Conservation (phyloP, 2,113 vertebrate genomes). For the Lampris megalopsis region DNA sequence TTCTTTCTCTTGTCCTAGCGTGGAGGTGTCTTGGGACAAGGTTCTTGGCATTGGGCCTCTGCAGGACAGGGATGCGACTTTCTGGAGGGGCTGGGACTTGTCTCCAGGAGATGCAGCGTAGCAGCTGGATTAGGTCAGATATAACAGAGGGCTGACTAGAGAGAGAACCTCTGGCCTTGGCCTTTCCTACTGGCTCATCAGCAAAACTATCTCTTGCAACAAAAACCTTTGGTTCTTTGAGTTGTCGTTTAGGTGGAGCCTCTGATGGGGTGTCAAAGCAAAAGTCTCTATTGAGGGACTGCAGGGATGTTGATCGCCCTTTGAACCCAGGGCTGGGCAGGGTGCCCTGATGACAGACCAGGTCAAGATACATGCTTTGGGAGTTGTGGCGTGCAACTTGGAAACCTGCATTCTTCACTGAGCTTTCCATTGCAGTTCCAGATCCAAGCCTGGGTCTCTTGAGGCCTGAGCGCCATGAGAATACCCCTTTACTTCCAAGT, state of each 20-base stretch:
- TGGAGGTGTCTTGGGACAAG: neutral
- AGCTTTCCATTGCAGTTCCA: conserved; percentile 27
- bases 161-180: conserved; percentile 37
- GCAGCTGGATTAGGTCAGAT: conserved; percentile 74
- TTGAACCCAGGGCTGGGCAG: conserved; percentile 46
- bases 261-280: conserved; percentile 42
- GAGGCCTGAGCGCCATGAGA: conserved; percentile 26
- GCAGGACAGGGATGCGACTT: conserved; percentile 78
- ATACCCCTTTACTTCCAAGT: conserved; percentile 49
- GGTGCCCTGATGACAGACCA: conserved; percentile 63
- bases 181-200: conserved; percentile 37
- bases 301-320: conserved; percentile 66
- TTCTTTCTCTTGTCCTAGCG: conserved; percentile 24
- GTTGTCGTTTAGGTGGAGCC: conserved; percentile 37
- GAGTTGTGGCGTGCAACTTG: conserved; percentile 44
- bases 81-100: conserved; percentile 55
- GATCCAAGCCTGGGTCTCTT: conserved; percentile 56
- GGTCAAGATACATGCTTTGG: conserved; percentile 74
- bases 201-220: conserved; percentile 7
- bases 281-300: conserved; percentile 69
- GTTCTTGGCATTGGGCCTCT: conserved; percentile 24
- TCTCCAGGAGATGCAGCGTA: conserved; percentile 68
- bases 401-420: conserved; percentile 42
- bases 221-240: conserved; percentile 39
- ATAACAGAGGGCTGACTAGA: conserved; percentile 65